A percentile compares a stretch with the other conserved stretches of the same genome.
These are phyloP conservation scores for Linnaemya vulpina DNA, from an alignment of 2,888 invertebrate species.

Conservation along the genomic window DNA sequence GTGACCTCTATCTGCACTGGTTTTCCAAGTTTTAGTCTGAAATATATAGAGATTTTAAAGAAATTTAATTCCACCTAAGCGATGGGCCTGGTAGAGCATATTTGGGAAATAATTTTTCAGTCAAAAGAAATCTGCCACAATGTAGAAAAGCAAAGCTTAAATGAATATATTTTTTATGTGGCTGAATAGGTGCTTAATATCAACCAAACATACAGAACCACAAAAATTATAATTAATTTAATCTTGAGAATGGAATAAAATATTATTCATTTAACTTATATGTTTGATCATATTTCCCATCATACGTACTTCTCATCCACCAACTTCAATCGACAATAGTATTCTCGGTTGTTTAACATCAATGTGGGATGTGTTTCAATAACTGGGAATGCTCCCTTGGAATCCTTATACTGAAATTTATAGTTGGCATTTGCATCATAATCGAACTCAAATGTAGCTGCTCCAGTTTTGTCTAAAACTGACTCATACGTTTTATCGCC, in stretches of 20 bases:
- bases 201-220: too few relatives aligned
- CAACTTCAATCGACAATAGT: constrained; percentile 36
- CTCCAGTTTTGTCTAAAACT: constrained; percentile 4
- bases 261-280: too few relatives aligned
- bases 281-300: not conserved
- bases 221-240: too few relatives aligned
- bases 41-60: constrained; percentile 71
- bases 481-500: constrained; percentile 29
- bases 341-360: constrained; percentile 33
- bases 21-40: constrained; percentile 36
- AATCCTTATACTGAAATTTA: constrained; percentile 39
- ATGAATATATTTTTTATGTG: too few relatives aligned
- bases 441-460: constrained; percentile 56
- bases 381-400: not conserved
- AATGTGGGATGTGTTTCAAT: not conserved
- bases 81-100: too few relatives aligned
- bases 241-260: not conserved
- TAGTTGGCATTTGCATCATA: constrained; percentile 72
- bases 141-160: too few relatives aligned
- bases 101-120: too few relatives aligned
- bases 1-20: constrained; percentile 45
- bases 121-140: too few relatives aligned
- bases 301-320: constrained; percentile 59
- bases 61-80: too few relatives aligned
- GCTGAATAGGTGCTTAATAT: too few relatives aligned